These are phyloP conservation scores for Hymenopus coronatus DNA, from an alignment of 2,888 invertebrate species.

Conservation along the genomic window DNA sequence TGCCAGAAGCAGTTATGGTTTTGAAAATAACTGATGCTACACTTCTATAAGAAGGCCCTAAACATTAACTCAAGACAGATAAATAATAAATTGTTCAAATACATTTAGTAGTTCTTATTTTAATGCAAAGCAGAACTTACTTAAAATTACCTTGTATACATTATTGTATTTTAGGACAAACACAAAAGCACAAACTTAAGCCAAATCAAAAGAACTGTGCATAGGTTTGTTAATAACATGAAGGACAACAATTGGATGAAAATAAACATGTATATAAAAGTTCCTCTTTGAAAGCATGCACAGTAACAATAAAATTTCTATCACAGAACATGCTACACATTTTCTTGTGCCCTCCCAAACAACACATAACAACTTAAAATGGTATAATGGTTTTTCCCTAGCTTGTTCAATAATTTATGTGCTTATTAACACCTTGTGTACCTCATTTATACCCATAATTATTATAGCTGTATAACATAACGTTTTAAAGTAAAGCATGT, in stretches of 20 bases:
- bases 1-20: no score
- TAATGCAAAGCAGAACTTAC: background rate
- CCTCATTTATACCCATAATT: no score
- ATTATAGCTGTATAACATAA: no score
- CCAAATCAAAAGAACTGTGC: constrained; percentile 24
- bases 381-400: background rate
- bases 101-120: no score
- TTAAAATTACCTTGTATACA: background rate
- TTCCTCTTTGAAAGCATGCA: constrained; percentile 17
- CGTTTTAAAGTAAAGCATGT: background rate
- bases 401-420: background rate
- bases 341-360: background rate
- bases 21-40: no score
- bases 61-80: no score
- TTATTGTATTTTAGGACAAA: constrained; percentile 23
- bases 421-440: background rate
- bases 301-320: constrained; percentile 1
- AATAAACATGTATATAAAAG: background rate
- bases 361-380: no score
- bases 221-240: constrained; percentile 15
- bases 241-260: constrained; percentile 19
- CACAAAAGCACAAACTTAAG: constrained; percentile 32
- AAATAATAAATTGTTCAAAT: no score
- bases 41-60: no score
- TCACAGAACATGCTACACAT: constrained; percentile 10